Evolutionary conservation across 2,888 invertebrate genomes (phyloP).

Genomic region (Aromia moschata): DNA sequence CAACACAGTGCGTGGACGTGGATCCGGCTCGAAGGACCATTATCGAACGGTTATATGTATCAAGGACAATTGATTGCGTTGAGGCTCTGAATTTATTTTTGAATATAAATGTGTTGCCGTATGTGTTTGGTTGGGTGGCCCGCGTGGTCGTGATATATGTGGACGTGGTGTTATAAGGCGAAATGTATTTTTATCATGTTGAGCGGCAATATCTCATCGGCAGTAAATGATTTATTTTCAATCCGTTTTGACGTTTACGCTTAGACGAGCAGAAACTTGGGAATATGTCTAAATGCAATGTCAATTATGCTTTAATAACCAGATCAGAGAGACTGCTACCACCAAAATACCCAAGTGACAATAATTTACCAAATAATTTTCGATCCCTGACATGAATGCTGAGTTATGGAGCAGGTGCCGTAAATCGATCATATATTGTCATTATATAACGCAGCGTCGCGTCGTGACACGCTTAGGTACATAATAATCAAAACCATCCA

Average conservation of each 20-base stretch:
- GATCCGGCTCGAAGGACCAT: no score
- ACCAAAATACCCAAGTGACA: conserved; percentile 19
- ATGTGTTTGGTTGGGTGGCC: no score
- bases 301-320: conserved; percentile 8
- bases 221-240: not conserved
- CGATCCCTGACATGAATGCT: conserved; percentile 15
- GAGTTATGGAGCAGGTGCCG: conserved; percentile 11
- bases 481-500: not conserved
- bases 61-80: no score
- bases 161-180: no score
- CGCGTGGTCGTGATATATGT: no score
- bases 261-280: not conserved
- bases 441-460: conserved; percentile 14
- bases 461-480: conserved; percentile 1
- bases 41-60: no score
- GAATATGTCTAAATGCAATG: conserved; percentile 26
- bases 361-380: conserved; percentile 23
- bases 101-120: no score
- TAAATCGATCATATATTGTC: conserved; percentile 22
- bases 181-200: no score
- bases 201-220: not conserved
- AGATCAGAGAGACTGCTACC: not conserved
- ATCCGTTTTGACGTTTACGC: not conserved
- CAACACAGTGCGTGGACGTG: no score
- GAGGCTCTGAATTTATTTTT: no score